Conservation (phyloP, 2,797 vertebrate genomes). For the Nasua narica region DNA sequence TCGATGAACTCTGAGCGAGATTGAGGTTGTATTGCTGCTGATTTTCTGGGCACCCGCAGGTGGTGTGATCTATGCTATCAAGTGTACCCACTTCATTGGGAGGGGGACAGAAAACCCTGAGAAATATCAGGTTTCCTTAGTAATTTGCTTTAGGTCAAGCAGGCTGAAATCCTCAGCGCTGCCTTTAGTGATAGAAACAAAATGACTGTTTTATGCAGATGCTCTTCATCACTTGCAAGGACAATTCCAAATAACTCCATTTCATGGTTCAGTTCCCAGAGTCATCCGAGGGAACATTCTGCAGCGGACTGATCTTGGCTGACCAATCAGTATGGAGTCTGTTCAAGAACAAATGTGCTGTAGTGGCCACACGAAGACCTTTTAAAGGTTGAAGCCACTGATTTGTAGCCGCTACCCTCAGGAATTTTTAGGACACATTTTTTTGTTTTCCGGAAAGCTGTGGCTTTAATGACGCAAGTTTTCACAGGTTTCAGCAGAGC, state of each 20-base stretch:
- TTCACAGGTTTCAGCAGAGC: neutral
- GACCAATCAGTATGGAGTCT: neutral
- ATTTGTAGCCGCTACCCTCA: neutral
- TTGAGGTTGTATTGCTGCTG: neutral
- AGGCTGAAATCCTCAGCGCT: neutral
- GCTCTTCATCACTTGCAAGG: slow-evolving; percentile 33
- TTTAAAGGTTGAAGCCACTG: slow-evolving; percentile 36
- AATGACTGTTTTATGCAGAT: slow-evolving; percentile 41
- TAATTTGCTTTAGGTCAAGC: slow-evolving; percentile 38
- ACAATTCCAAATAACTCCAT: slow-evolving; percentile 37
- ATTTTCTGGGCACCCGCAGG: neutral
- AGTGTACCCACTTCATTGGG: neutral
- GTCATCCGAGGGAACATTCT: slow-evolving; percentile 4
- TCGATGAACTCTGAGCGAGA: neutral
- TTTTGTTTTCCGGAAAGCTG: neutral
- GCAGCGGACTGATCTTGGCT: neutral
- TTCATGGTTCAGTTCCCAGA: slow-evolving; percentile 34
- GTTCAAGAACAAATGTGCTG: neutral
- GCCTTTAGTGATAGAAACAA: neutral
- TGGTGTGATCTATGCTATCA: neutral
- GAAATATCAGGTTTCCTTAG: slow-evolving; percentile 5
- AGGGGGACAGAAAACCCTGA: neutral
- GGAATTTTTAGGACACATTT: neutral
- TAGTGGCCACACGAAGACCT: neutral
- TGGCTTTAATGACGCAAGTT: neutral